A percentile compares a stretch with the other conserved stretches of the same genome.
Conservation (phyloP, 2,888 invertebrate genomes). For the Quadroppia sp. region DNA sequence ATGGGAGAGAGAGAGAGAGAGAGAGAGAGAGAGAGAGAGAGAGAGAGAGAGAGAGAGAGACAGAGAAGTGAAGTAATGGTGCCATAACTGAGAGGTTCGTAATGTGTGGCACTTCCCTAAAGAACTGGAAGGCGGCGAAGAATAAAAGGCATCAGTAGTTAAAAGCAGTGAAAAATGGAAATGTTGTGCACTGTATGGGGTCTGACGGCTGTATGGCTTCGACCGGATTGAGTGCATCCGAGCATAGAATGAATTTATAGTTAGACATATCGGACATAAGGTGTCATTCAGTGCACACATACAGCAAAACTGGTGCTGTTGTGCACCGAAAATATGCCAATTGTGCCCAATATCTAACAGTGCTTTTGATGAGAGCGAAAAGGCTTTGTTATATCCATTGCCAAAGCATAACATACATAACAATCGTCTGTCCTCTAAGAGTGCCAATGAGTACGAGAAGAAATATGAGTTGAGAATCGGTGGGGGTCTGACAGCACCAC, state of each 20-base stretch:
- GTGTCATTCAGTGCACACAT: conserved; percentile 9
- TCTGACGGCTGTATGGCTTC: conserved; percentile 7
- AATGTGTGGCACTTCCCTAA: conserved; percentile 3
- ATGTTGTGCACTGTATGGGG: conserved; percentile 18
- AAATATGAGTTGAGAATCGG: background rate
- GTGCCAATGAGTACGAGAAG: background rate
- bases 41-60: no score
- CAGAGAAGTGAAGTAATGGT: no score
- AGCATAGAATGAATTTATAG: conserved; percentile 16
- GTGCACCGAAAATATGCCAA: background rate
- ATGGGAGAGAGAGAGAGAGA: no score
- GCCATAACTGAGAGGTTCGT: background rate
- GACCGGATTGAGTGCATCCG: background rate
- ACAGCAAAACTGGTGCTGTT: background rate
- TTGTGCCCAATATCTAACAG: background rate
- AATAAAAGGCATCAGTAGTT: background rate
- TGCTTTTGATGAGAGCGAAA: background rate
- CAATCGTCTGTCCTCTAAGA: background rate
- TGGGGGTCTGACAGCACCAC: conserved; percentile 6
- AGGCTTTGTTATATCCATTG: background rate
- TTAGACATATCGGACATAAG: background rate
- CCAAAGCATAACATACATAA: conserved; percentile 14
- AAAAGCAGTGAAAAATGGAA: conserved; percentile 1
- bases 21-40: no score
- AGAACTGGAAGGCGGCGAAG: background rate